Percentiles rank a stretch among this genome's conserved stretches.
Evolutionary conservation across 2,113 vertebrate species (phyloP).

Genomic region (Amphiprion ocellaris): DNA sequence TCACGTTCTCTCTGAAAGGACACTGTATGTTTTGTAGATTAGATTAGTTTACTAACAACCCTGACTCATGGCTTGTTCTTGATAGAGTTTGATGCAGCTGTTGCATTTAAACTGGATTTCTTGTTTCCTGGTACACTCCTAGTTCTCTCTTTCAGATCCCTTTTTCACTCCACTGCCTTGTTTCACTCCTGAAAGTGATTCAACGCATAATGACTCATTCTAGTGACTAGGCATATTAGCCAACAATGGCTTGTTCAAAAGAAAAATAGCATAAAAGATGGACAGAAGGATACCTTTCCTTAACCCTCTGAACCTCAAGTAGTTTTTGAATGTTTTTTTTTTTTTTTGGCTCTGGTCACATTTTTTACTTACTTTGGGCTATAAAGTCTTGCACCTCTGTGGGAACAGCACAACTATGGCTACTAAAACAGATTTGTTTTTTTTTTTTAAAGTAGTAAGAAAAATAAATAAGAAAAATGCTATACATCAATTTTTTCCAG

Average conservation of each 20-base stretch:
- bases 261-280: not conserved
- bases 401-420: too few species aligned
- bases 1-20: conserved; percentile 22
- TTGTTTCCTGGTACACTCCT: conserved; percentile 30
- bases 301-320: not conserved
- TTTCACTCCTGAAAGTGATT: conserved; percentile 54
- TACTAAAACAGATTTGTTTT: too few species aligned
- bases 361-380: too few species aligned
- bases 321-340: too few species aligned
- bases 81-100: conserved; percentile 28
- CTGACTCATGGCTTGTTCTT: conserved; percentile 19
- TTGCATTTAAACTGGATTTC: conserved; percentile 27
- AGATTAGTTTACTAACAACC: conserved; percentile 66
- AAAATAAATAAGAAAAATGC: too few species aligned
- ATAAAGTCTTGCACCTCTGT: too few species aligned
- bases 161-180: conserved; percentile 32
- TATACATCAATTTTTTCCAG: too few species aligned
- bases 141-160: conserved; percentile 45
- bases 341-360: too few species aligned
- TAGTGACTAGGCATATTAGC: not conserved
- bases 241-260: conserved; percentile 7
- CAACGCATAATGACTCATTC: not conserved
- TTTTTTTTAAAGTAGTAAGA: too few species aligned
- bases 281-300: not conserved
- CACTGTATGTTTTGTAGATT: conserved; percentile 10